These are phyloP conservation scores for Hepsetus odoe DNA, from an alignment of 2,113 vertebrate species.

Conservation along the genomic window DNA sequence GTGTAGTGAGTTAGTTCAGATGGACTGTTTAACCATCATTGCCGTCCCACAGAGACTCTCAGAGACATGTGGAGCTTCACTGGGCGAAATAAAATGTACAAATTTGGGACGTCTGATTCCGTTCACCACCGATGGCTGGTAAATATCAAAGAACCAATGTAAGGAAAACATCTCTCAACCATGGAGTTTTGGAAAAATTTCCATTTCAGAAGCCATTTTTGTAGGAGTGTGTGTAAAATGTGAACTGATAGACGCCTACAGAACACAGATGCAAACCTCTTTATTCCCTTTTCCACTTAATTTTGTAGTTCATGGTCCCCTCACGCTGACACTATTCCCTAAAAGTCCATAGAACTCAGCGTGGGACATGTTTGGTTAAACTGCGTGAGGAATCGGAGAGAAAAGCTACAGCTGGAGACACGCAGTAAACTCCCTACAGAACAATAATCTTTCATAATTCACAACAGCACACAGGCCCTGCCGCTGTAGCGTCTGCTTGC, in stretches of 20 bases:
- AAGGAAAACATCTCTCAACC: too few species aligned
- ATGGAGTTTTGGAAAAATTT: too few species aligned
- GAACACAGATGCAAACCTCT: background rate
- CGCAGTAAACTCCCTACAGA: slow-evolving; percentile 71
- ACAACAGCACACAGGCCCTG: slow-evolving; percentile 67
- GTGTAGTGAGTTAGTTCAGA: too few species aligned
- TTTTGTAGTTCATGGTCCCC: background rate
- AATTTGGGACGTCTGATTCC: too few species aligned
- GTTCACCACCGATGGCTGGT: too few species aligned
- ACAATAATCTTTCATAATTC: slow-evolving; percentile 78
- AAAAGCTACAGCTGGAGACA: slow-evolving; percentile 63
- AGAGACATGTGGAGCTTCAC: too few species aligned
- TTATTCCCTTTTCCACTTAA: background rate
- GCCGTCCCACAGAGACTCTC: too few species aligned
- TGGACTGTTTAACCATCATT: too few species aligned
- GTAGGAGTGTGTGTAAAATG: background rate
- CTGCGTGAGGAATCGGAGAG: slow-evolving; percentile 76
- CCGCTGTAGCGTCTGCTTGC: slow-evolving; percentile 63
- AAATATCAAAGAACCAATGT: too few species aligned
- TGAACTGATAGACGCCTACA: background rate
- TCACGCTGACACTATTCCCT: background rate
- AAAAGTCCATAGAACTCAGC: slow-evolving; percentile 24
- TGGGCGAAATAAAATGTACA: too few species aligned
- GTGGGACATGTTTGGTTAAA: slow-evolving; percentile 76
- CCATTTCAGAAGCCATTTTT: background rate